These are phyloP conservation scores for Pachyuromys duprasi DNA, from an alignment of 2,797 vertebrate genomes.

Conservation along the genomic window DNA sequence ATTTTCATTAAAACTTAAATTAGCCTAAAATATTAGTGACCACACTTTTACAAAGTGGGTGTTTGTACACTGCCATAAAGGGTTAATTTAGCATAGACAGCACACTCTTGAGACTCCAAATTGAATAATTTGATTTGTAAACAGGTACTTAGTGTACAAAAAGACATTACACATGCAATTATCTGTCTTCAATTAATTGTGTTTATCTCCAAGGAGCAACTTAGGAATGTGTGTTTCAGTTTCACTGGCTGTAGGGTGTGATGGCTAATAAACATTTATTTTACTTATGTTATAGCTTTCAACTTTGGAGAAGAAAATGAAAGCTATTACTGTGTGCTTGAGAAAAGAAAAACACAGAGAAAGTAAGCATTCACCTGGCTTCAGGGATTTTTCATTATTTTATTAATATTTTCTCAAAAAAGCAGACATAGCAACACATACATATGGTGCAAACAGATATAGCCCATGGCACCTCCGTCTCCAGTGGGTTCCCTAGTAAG, in stretches of 20 bases:
- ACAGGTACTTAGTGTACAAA: constrained; percentile 77
- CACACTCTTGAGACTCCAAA: constrained; percentile 67
- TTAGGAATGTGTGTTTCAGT: constrained; percentile 70
- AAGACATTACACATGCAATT: constrained; percentile 77
- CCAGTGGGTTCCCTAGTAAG: no score
- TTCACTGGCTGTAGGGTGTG: constrained; percentile 42
- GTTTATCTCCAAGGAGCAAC: constrained; percentile 70
- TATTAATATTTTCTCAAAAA: background rate
- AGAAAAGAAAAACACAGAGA: background rate
- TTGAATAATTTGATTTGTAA: constrained; percentile 79
- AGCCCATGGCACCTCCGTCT: no score
- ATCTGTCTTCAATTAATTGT: constrained; percentile 80
- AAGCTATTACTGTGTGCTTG: background rate
- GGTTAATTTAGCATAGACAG: constrained; percentile 72
- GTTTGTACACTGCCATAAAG: constrained; percentile 54
- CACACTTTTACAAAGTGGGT: constrained; percentile 43
- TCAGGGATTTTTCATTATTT: background rate
- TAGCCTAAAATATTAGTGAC: constrained; percentile 60
- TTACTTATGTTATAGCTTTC: constrained; percentile 60
- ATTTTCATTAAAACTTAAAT: constrained; percentile 57
- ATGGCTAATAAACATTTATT: constrained; percentile 70
- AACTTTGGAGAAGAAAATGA: constrained; percentile 58
- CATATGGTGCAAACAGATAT: background rate
- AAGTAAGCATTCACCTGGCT: background rate
- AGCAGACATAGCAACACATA: background rate